These are phyloP conservation scores for Lepidotrigona ventralis DNA, from an alignment of 1,140 invertebrate genomes.

Conservation along the genomic window DNA sequence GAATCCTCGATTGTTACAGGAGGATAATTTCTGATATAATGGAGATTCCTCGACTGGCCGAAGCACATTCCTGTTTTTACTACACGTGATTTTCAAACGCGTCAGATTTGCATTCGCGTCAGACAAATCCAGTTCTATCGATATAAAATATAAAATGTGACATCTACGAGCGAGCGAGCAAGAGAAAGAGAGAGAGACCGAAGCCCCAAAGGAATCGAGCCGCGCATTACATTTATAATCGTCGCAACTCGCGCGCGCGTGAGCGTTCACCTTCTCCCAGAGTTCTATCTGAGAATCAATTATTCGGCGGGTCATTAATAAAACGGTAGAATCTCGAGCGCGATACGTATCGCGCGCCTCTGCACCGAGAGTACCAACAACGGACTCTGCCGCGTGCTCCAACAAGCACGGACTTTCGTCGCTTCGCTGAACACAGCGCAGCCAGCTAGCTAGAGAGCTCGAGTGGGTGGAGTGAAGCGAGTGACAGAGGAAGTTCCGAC, in stretches of 20 bases:
- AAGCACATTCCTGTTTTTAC: too few relatives aligned
- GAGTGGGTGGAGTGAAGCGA: neutral
- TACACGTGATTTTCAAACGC: too few relatives aligned
- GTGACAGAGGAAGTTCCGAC: neutral
- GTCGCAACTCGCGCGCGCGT: conserved; percentile 15
- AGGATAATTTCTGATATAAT: too few relatives aligned
- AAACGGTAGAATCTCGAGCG: conserved; percentile 47
- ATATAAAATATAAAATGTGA: too few relatives aligned
- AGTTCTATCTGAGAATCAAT: conserved; percentile 48
- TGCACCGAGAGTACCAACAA: neutral
- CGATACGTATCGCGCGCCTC: conserved; percentile 44
- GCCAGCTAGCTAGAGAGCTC: neutral
- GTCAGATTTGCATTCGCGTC: too few relatives aligned
- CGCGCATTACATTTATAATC: conserved; percentile 38
- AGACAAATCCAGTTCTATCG: too few relatives aligned
- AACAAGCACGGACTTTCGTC: conserved; percentile 40
- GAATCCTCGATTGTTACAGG: too few relatives aligned
- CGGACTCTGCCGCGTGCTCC: neutral
- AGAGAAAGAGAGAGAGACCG: too few relatives aligned
- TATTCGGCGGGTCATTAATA: conserved; percentile 58
- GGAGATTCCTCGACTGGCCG: too few relatives aligned
- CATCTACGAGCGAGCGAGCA: too few relatives aligned
- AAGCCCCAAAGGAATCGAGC: neutral
- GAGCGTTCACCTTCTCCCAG: too few relatives aligned
- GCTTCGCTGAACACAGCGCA: conserved; percentile 10